A percentile compares a stretch with the other conserved stretches of the same genome.
These are phyloP conservation scores for Habropoda laboriosa DNA, from an alignment of 1,140 invertebrate species.

Conservation along the genomic window DNA sequence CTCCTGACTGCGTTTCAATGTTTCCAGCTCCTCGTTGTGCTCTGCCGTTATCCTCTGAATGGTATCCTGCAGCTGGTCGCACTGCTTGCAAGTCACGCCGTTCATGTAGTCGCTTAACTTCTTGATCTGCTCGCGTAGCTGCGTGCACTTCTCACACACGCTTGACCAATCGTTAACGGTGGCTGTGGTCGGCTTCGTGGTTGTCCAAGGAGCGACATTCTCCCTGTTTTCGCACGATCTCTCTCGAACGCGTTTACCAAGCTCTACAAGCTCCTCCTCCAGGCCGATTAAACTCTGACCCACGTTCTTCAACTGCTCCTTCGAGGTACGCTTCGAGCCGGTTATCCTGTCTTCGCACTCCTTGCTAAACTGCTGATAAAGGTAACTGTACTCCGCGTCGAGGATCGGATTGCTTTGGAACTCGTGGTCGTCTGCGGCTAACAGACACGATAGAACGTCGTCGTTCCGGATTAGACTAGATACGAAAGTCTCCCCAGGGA, in stretches of 20 bases:
- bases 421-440: constrained; percentile 64
- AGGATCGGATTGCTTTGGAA: constrained; percentile 80
- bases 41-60: constrained; percentile 73
- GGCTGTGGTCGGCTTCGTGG: constrained; percentile 16
- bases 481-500: constrained; percentile 67
- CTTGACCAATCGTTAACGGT: constrained; percentile 68
- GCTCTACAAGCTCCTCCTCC: constrained; percentile 70
- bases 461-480: constrained; percentile 77
- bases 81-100: constrained; percentile 83
- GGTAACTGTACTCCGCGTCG: constrained; percentile 84
- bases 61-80: constrained; percentile 82
- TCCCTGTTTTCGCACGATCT: constrained; percentile 48
- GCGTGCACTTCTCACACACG: constrained; percentile 73
- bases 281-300: constrained; percentile 66
- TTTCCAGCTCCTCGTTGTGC: constrained; percentile 75
- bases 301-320: constrained; percentile 71
- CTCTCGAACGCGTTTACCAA: constrained; percentile 65
- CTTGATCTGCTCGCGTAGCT: constrained; percentile 81
- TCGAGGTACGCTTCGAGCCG: constrained; percentile 55
- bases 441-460: constrained; percentile 69
- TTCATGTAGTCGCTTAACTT: constrained; percentile 83
- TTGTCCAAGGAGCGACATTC: constrained; percentile 29
- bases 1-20: constrained; percentile 73
- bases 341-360: constrained; percentile 79
- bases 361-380: constrained; percentile 84